A percentile compares a stretch with the other conserved stretches of the same genome.
phyloP scores from a whole-genome alignment of 2,113 vertebrate genomes.

The Pitta sordida region DNA sequence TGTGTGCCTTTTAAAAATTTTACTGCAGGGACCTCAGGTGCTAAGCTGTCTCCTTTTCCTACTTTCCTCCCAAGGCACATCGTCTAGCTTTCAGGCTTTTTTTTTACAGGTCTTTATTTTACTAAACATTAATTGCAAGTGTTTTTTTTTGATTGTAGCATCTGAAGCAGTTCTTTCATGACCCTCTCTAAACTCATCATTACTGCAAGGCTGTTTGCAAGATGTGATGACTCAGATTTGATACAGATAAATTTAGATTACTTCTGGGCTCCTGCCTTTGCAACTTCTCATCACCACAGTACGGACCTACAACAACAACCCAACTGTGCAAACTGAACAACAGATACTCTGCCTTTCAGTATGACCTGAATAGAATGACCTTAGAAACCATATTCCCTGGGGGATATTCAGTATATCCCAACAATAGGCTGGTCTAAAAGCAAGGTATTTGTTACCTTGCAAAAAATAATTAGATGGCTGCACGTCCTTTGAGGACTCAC shows the following conservation, averaged over 20 bases:
- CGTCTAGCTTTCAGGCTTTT: background rate
- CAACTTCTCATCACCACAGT: background rate
- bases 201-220: background rate
- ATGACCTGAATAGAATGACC: background rate
- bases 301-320: background rate
- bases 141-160: background rate
- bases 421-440: background rate
- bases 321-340: background rate
- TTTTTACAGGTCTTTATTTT: background rate
- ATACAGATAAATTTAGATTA: background rate
- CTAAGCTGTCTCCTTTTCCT: background rate
- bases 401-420: background rate
- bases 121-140: background rate
- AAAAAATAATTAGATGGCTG: background rate
- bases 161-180: background rate
- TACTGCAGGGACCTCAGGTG: background rate
- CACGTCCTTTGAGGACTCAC: background rate
- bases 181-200: background rate
- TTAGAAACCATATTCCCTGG: background rate
- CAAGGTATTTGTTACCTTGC: background rate
- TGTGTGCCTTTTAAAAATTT: background rate
- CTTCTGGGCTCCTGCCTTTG: background rate
- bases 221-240: background rate
- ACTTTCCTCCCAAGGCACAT: background rate
- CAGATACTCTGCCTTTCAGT: background rate